A percentile compares a stretch with the other conserved stretches of the same genome.
Conservation (phyloP, 2,797 vertebrate species). For the Molossus alvarezi region DNA sequence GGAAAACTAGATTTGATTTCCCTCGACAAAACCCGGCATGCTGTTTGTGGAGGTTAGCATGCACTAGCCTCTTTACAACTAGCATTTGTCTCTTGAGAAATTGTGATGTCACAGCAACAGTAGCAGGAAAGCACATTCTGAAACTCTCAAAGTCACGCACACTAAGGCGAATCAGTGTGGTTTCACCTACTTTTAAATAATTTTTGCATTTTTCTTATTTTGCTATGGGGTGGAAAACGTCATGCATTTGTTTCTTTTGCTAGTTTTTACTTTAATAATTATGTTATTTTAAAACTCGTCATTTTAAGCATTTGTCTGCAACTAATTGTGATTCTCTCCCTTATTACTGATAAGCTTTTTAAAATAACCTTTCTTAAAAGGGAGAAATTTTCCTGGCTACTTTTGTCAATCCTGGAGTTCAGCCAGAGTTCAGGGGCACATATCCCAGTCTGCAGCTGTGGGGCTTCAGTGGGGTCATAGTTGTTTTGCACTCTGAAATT, state of each 20-base stretch:
- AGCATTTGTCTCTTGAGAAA: neutral
- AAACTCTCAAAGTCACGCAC: neutral
- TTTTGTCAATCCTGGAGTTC: neutral
- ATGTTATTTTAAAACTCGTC: neutral
- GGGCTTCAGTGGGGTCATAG: rapidly evolving
- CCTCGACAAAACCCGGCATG: neutral
- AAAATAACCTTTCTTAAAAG: constrained; percentile 31
- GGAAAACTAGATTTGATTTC: constrained; percentile 80
- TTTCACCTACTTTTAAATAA: neutral
- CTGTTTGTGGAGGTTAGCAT: neutral
- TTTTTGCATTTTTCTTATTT: constrained; percentile 55
- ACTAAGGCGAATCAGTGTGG: neutral
- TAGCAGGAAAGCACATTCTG: neutral
- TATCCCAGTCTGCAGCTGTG: neutral
- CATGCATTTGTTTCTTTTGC: neutral
- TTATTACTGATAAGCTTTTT: neutral
- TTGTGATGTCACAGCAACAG: neutral
- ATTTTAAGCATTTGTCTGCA: neutral
- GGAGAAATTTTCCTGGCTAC: neutral
- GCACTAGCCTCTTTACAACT: neutral
- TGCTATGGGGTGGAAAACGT: neutral
- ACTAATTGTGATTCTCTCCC: neutral
- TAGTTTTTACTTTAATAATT: constrained; percentile 46
- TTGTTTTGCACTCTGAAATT: neutral
- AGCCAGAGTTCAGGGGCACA: neutral